A percentile compares a stretch with the other conserved stretches of the same genome.
These are phyloP conservation scores for Zaprionus vittiger DNA, from an alignment of 1,140 invertebrate genomes.

Conservation along the genomic window DNA sequence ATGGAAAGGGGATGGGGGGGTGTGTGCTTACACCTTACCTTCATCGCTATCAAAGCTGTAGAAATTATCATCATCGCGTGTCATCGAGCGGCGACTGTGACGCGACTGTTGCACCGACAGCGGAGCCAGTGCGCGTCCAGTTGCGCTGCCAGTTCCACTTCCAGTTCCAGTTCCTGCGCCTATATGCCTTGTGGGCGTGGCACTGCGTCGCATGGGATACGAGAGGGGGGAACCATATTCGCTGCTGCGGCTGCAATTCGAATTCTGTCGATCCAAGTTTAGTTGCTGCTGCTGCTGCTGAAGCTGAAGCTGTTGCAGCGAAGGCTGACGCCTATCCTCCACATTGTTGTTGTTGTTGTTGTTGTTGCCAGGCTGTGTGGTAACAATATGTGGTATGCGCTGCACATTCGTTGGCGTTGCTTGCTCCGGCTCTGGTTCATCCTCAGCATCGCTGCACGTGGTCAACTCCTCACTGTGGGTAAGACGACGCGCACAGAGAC, in stretches of 20 bases:
- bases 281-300: background rate
- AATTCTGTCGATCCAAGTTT: conserved; percentile 61
- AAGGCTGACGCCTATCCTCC: too few species aligned
- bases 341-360: conserved; percentile 22
- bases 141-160: background rate
- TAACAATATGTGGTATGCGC: conserved; percentile 62
- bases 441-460: conserved; percentile 38
- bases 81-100: conserved; percentile 69
- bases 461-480: conserved; percentile 67
- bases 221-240: conserved; percentile 67
- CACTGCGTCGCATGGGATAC: conserved; percentile 53
- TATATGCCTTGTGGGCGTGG: conserved; percentile 43
- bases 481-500: conserved; percentile 40
- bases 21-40: conserved; percentile 47
- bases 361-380: conserved; percentile 37
- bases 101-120: conserved; percentile 7
- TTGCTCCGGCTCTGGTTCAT: conserved; percentile 18
- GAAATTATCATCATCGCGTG: conserved; percentile 78
- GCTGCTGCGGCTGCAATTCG: conserved; percentile 70
- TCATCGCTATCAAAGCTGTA: conserved; percentile 83
- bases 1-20: too few species aligned
- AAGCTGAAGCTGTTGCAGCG: background rate
- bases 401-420: conserved; percentile 23
- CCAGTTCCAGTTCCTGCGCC: background rate
- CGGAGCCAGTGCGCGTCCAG: background rate